phyloP scores from a whole-genome alignment of 2,888 invertebrate species.

The Drosophila pseudotakahashii region DNA sequence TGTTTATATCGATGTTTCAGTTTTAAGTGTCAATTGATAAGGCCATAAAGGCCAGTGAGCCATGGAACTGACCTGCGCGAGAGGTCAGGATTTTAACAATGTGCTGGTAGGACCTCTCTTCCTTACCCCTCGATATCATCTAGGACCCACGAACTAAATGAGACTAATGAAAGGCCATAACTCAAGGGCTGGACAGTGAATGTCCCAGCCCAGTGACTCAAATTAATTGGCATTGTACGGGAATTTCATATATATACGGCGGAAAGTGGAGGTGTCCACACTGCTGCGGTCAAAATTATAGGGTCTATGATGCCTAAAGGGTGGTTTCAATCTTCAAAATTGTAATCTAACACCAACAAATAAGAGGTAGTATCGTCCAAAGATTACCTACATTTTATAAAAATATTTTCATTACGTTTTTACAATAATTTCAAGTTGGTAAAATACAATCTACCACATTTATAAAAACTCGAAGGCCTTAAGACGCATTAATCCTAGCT shows the following conservation, averaged over 20 bases:
- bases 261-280: constrained; percentile 10
- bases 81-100: constrained; percentile 31
- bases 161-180: constrained; percentile 46
- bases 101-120: constrained; percentile 5
- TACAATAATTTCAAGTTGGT: too few species aligned
- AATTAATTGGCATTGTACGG: constrained; percentile 49
- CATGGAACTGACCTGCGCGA: constrained; percentile 24
- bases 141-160: constrained; percentile 26
- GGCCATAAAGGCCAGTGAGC: constrained; percentile 38
- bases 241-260: constrained; percentile 27
- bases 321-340: neutral
- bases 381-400: too few species aligned
- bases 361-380: neutral
- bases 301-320: neutral
- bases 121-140: neutral
- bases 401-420: too few species aligned
- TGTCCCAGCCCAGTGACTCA: constrained; percentile 41
- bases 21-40: constrained; percentile 44
- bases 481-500: too few species aligned
- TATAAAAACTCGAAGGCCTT: too few species aligned
- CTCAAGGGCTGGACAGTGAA: constrained; percentile 25
- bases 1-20: constrained; percentile 23
- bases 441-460: too few species aligned
- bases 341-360: neutral
- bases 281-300: constrained; percentile 1